Conservation (phyloP, 64 coral and sea anemone species). For the Pachyseris speciosa region DNA sequence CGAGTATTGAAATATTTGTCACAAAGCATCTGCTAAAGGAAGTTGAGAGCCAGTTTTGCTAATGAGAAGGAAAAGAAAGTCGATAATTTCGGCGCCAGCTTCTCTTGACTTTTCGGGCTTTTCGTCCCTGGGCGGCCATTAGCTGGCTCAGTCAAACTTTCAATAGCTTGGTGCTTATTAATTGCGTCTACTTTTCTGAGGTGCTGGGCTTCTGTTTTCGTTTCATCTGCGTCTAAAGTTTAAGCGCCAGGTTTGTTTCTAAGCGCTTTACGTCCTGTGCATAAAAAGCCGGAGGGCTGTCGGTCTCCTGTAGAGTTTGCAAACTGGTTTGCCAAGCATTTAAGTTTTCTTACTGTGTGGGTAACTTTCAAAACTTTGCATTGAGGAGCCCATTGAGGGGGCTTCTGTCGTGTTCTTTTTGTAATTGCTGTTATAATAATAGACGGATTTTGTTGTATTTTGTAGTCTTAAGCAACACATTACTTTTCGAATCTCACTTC, state of each 20-base stretch:
- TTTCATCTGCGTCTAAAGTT: background rate
- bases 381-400: background rate
- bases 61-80: background rate
- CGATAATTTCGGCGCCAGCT: background rate
- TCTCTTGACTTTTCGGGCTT: slow-evolving; percentile 5
- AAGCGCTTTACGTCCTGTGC: background rate
- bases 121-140: slow-evolving; percentile 9
- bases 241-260: background rate
- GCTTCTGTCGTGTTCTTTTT: background rate
- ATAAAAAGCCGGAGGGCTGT: background rate
- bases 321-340: background rate
- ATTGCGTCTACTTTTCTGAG: background rate
- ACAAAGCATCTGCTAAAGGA: background rate
- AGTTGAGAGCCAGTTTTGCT: background rate
- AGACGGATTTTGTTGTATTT: background rate
- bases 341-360: no score
- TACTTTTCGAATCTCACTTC: background rate
- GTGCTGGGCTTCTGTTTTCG: background rate
- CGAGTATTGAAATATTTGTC: background rate
- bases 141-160: background rate
- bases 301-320: background rate
- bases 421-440: background rate
- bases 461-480: background rate
- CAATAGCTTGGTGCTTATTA: background rate
- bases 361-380: slow-evolving; percentile 1